phyloP scores from a whole-genome alignment of 2,888 invertebrate species.

The Schizaphis graminum region DNA sequence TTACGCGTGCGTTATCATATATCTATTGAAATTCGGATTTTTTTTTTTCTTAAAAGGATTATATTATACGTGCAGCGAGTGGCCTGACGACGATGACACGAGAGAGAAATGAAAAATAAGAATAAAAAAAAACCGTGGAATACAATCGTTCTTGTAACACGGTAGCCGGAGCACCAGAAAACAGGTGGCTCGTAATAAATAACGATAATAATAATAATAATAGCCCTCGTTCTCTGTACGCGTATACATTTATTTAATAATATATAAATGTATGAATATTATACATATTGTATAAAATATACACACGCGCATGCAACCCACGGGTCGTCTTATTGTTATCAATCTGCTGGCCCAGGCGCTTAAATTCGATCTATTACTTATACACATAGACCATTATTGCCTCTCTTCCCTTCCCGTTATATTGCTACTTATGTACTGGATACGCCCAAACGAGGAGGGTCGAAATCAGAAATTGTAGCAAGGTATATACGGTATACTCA shows the following conservation, averaged over 20 bases:
- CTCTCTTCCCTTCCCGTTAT: not conserved
- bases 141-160: slow-evolving; percentile 63
- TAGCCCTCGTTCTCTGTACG: slow-evolving; percentile 10
- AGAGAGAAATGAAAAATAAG: not conserved
- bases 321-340: slow-evolving; percentile 53
- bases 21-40: slow-evolving; percentile 55
- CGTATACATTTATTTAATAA: not conserved
- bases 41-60: slow-evolving; percentile 35
- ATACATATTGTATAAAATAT: too few relatives aligned
- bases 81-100: not conserved
- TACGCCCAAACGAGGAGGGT: not conserved
- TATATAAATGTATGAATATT: not conserved
- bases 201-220: slow-evolving; percentile 56
- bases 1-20: slow-evolving; percentile 58
- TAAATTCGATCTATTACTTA: slow-evolving; percentile 48
- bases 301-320: not conserved
- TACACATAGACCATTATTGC: not conserved
- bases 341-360: slow-evolving; percentile 12
- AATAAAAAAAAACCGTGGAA: slow-evolving; percentile 2
- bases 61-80: slow-evolving; percentile 36
- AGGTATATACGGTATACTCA: not conserved
- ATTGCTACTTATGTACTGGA: not conserved
- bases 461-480: not conserved
- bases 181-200: slow-evolving; percentile 65
- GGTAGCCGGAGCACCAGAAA: slow-evolving; percentile 59